Evolutionary conservation across 2,888 invertebrate species (phyloP), one percentile per base, ranked within the genome.

Genomic region (Neuroscelio doddi): DNA sequence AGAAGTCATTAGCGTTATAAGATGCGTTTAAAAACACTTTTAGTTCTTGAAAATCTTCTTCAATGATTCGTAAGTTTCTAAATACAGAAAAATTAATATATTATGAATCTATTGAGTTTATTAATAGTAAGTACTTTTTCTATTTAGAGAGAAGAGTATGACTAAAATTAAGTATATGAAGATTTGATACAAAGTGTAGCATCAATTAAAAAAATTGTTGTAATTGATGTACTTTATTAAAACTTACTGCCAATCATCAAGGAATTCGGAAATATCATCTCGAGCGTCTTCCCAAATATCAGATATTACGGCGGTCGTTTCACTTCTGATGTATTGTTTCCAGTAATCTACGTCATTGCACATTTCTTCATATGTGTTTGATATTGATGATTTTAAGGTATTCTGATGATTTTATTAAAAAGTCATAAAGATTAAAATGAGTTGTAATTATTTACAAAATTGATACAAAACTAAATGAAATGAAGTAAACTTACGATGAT

Each of bases 1-100:
- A 94, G 78, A 95, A 95, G 67, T 94, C 94, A 75, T 95, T 94
- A 0, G 89, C 89, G 47, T 91, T 87, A 73, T 94, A 94, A 0
- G 94, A 94, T 42, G 90, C 87, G 80, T 94, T 93, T 0, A 94
- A 81, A 77, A 91, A 93, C 0, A 82, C 69, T 70, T 91, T 89
- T 42, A 95, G 87, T 9, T 90, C 88, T 46, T 90, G 89, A n/a
- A 91, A 82, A 80, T 93, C 93, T 21, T 90, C 89, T 79, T 92
- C 91, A 38, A 95, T 87, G 0, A 90, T 88, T 69, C 89, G 89
- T n/a, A 93, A 79, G 71, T 91, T 88, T 58, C 90, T 90, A 57
- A n/a, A n/a, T n/a, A n/a, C n/a, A n/a, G n/a, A n/a, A n/a, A n/a
- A n/a, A n/a, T n/a, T 32, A 77, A 3, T 1, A 34, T 3, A 12